These are phyloP conservation scores for Mormyrops attenuatus DNA, from an alignment of 2,797 vertebrate species.

Conservation along the genomic window DNA sequence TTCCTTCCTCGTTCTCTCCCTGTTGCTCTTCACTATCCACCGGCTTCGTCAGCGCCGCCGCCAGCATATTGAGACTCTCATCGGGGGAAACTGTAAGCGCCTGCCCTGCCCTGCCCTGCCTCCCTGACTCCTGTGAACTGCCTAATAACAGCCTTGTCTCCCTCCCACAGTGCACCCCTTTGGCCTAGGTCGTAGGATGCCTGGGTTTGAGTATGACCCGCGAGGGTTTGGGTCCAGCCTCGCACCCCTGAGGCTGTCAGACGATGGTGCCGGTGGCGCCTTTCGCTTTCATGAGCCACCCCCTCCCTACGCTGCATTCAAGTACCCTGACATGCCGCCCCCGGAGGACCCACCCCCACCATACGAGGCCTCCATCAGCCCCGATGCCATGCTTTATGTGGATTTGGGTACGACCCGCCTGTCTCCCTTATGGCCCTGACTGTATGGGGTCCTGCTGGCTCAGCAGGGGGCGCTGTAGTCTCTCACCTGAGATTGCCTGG, in stretches of 20 bases:
- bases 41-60: conserved; percentile 85
- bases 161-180: conserved; percentile 88
- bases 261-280: conserved; percentile 89
- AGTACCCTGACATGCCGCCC: conserved; percentile 90
- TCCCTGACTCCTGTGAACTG: neutral
- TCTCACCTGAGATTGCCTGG: neutral
- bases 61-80: conserved; percentile 91
- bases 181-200: conserved; percentile 88
- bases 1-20: conserved; percentile 95
- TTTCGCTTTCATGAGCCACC: conserved; percentile 97
- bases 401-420: conserved; percentile 67
- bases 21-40: conserved; percentile 98
- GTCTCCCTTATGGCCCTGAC: neutral
- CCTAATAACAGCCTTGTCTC: neutral
- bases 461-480: neutral
- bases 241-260: conserved; percentile 91
- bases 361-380: conserved; percentile 91
- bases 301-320: conserved; percentile 92
- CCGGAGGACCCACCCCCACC: conserved; percentile 94
- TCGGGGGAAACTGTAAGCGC: conserved; percentile 87
- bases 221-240: conserved; percentile 90
- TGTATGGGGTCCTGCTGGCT: neutral
- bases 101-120: neutral
- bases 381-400: conserved; percentile 80
- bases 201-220: conserved; percentile 92